Evolutionary conservation across 2,888 invertebrate genomes (phyloP), one percentile per base, ranked within the genome.

Genomic region (Agonopterix arenella): DNA sequence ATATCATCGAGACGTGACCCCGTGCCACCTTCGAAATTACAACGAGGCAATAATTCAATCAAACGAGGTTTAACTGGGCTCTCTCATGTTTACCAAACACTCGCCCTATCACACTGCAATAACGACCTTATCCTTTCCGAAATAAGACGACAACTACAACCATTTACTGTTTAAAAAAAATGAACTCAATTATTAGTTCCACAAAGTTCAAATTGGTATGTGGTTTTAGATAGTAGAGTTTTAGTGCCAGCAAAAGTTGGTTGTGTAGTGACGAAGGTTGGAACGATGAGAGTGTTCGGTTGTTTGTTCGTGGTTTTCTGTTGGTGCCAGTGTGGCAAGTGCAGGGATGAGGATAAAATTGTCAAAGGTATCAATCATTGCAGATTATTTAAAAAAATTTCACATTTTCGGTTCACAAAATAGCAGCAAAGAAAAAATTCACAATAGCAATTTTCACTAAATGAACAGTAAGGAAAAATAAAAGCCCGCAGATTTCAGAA

Each of bases 41-140:
- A 71, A 69, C 66, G 68, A 70, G 71, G 80, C 79, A 78, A 84
- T 88, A 86, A 84, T 84, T 88, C 85, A 89, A 89, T 89, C 85
- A 86, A 72, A 69, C 70, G 62, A 57, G 79, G 84, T 82, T 88
- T 85, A 84, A 70, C 68, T 60, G 66, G 64, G 68, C 72, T 73
- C 69, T 70, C 73, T 62, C 57, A 57, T 86, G 83, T 86, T 86
- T 86, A 82, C 81, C 68, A 79, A 83, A 81, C 75, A 75, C 61
- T 60, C 59, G 70, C 74, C 77, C 69, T 72, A 71, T 71, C 70
- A 66, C 65, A 58, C 55, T 55, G 64, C 62, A 69, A 67, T 66
- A 64, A 67, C 67, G 67, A 69, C 60, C 59, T 66, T 68, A 70
- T 69, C 67, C 43, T 43, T 69, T 62, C 58, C 54, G 48, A 50